Evolutionary conservation across 2,888 invertebrate genomes (phyloP).

Genomic region (Argynnis bischoffii): DNA sequence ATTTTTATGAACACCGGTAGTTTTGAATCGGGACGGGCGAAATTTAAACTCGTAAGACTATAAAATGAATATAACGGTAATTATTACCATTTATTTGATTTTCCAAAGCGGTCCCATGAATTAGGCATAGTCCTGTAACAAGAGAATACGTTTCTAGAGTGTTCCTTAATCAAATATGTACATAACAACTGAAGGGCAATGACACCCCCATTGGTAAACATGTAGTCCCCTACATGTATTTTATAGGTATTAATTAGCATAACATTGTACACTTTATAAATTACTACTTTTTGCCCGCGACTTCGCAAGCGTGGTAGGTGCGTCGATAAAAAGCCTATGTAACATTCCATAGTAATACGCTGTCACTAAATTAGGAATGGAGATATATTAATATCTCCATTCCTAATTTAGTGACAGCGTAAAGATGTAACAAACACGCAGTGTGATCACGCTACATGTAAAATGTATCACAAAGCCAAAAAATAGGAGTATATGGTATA

Average conservation of each 20-base stretch:
- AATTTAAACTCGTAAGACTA: conserved; percentile 32
- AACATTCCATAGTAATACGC: too few relatives aligned
- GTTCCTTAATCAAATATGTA: conserved; percentile 14
- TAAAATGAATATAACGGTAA: conserved; percentile 49
- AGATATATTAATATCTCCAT: too few relatives aligned
- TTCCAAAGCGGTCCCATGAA: conserved; percentile 47
- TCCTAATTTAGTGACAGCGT: too few relatives aligned
- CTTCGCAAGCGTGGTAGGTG: too few relatives aligned
- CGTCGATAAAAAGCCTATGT: background rate
- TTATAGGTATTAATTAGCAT: conserved; percentile 8
- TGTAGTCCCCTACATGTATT: conserved; percentile 5
- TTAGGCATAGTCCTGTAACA: conserved; percentile 42
- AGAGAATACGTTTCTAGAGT: conserved; percentile 23
- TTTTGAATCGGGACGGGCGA: background rate
- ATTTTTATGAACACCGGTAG: background rate
- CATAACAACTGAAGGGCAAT: conserved; percentile 25
- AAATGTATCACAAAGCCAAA: too few relatives aligned
- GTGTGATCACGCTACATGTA: too few relatives aligned
- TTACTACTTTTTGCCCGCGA: background rate
- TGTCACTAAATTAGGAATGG: too few relatives aligned
- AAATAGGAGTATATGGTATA: too few relatives aligned
- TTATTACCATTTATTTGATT: conserved; percentile 55
- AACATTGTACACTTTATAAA: background rate
- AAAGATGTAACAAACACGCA: too few relatives aligned
- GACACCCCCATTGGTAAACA: conserved; percentile 29